Conservation (phyloP, 2,113 vertebrate species). For the Thamnaconus septentrionalis region DNA sequence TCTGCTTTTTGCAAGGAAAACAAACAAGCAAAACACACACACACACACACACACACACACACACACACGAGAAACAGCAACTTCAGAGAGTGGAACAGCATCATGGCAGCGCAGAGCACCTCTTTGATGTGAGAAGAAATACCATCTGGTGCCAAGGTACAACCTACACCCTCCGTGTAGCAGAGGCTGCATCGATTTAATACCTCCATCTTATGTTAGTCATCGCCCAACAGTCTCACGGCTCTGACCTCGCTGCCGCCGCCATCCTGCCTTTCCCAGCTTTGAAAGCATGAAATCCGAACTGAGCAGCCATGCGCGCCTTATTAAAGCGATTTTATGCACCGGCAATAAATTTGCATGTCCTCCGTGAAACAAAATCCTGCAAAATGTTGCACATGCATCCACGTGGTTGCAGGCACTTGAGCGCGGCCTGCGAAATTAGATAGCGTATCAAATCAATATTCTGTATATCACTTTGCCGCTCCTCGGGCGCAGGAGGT, state of each 20-base stretch:
- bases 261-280: conserved; percentile 37
- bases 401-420: conserved; percentile 9
- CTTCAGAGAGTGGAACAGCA: not conserved
- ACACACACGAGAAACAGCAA: not conserved
- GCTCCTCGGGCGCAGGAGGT: too few relatives aligned
- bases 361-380: conserved; percentile 29
- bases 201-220: conserved; percentile 70
- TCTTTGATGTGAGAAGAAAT: conserved; percentile 30
- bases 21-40: not conserved
- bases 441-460: conserved; percentile 9
- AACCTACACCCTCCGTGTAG: conserved; percentile 12
- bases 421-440: conserved; percentile 30
- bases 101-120: conserved; percentile 3
- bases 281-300: conserved; percentile 64
- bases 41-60: not conserved
- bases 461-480: conserved; percentile 5
- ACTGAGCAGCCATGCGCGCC: conserved; percentile 48
- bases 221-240: conserved; percentile 46
- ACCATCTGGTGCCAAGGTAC: conserved; percentile 39
- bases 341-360: conserved; percentile 23
- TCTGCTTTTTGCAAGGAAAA: too few relatives aligned
- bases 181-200: conserved; percentile 58
- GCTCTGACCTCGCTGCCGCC: conserved; percentile 50
- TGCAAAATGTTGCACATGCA: conserved; percentile 17
- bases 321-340: conserved; percentile 49